Percentiles rank a stretch among this genome's conserved stretches.
Conservation (phyloP, 2,888 invertebrate genomes). For the Troides aeacus region DNA sequence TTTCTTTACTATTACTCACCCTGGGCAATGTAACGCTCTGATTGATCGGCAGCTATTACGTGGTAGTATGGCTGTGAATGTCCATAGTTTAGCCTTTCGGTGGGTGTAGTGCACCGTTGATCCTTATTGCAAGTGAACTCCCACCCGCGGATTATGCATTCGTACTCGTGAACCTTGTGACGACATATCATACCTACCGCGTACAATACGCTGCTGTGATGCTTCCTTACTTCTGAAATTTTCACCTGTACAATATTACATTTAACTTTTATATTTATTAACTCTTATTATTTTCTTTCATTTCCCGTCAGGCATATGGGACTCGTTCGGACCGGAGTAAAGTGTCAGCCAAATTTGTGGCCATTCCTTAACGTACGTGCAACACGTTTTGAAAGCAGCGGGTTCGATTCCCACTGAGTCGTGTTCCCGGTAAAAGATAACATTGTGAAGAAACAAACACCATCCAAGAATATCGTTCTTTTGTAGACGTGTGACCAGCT, state of each 20-base stretch:
- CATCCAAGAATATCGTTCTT: too few relatives aligned
- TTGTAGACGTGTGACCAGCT: too few relatives aligned
- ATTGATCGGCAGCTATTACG: conserved; percentile 84
- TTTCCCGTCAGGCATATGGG: too few relatives aligned
- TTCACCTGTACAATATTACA: conserved; percentile 34
- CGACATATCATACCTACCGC: conserved; percentile 87
- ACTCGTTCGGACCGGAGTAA: too few relatives aligned
- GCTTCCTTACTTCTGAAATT: conserved; percentile 37
- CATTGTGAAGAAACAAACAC: too few relatives aligned
- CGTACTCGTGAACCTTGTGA: conserved; percentile 81
- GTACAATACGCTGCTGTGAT: conserved; percentile 61
- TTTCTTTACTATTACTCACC: conserved; percentile 51
- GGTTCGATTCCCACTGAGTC: too few relatives aligned
- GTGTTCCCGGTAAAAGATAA: too few relatives aligned
- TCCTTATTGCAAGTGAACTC: conserved; percentile 78
- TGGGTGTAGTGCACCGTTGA: conserved; percentile 77
- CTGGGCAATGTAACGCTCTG: conserved; percentile 84
- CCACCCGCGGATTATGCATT: conserved; percentile 87
- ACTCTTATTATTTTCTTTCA: too few relatives aligned
- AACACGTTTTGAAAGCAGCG: too few relatives aligned
- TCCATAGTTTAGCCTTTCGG: conserved; percentile 66
- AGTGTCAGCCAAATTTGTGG: too few relatives aligned
- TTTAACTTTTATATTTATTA: neutral
- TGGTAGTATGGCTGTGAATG: conserved; percentile 85
- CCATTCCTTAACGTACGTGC: too few relatives aligned